Evolutionary conservation across 2,888 invertebrate genomes (phyloP), one percentile per base, ranked within the genome.

Genomic region (Saturnia japonica): DNA sequence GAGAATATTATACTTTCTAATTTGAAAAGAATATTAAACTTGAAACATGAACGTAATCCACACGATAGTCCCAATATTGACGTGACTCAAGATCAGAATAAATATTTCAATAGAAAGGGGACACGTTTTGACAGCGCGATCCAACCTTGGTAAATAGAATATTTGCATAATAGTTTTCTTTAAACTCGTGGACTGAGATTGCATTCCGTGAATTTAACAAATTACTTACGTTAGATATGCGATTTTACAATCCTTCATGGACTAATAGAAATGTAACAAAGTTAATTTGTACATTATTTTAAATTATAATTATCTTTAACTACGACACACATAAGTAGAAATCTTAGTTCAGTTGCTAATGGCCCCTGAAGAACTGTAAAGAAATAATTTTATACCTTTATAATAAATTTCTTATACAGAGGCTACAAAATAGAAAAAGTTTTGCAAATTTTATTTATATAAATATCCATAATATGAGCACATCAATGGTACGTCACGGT

Each of bases 121-220:
- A 14, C 62, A 9, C 28, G 16, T 62, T 34, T 62, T 62, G 14
- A 62, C 34, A 14, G 62, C 19, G 62, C 28, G 4, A 62, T 12
- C 34, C 6, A n/a, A 62, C 40, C 40, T 62, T 34, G 16, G 64
- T 67, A 72, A 71, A 72, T 72, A 71, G 68, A 71, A 72, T 72
- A 64, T 70, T 74, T 72, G 72, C 70, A 70, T 71, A 72, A 72
- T 71, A 69, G 68, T 67, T 45, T 71, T 71, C 51, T 66, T 68
- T 67, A 45, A 51, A 70, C 51, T 57, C 64, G 69, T 57, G 25
- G 8, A 74, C 71, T 28, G 22, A 40, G 28, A 54, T 28, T 64
- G 64, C n/a, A 64, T n/a, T 64, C 19, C 1, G n/a, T 64, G 40
- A 64, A n/a, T 40, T 1, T 1, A 64, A 40, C n/a, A 64, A 40